phyloP scores from a whole-genome alignment of 2,113 vertebrate species.

The Spea multiplicata region DNA sequence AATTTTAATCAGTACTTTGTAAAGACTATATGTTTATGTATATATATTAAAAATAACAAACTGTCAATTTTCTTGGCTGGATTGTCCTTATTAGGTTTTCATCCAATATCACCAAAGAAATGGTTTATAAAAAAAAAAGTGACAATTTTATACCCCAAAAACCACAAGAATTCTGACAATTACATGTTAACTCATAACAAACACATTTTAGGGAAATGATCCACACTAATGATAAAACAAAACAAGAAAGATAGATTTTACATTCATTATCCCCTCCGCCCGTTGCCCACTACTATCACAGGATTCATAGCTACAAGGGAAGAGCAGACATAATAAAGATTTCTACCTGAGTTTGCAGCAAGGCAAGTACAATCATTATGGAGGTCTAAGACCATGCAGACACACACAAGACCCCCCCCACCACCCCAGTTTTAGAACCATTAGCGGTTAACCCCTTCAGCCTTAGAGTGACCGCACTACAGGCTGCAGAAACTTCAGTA shows the following conservation, averaged over 20 bases:
- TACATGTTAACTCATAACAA: too few species aligned
- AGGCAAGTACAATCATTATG: constrained; percentile 86
- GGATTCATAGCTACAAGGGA: background rate
- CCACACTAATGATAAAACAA: background rate
- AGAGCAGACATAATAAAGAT: constrained; percentile 65
- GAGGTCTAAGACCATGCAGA: constrained; percentile 86
- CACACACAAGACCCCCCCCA: constrained; percentile 3
- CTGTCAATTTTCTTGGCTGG: background rate
- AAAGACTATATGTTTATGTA: too few species aligned
- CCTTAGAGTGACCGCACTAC: background rate
- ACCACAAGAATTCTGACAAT: too few species aligned
- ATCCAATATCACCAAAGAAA: background rate
- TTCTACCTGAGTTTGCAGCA: constrained; percentile 86
- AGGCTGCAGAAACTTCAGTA: background rate
- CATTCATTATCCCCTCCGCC: constrained; percentile 10
- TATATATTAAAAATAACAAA: background rate
- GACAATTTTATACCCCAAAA: too few species aligned
- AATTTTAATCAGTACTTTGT: too few species aligned
- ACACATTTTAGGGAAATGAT: too few species aligned
- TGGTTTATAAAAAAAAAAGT: background rate
- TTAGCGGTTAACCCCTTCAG: constrained; percentile 59
- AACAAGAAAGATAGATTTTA: constrained; percentile 11
- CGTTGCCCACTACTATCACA: background rate
- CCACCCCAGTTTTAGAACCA: constrained; percentile 68
- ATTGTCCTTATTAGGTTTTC: background rate